Conservation (phyloP, 2,888 invertebrate genomes). For the Melanophora roralis region DNA sequence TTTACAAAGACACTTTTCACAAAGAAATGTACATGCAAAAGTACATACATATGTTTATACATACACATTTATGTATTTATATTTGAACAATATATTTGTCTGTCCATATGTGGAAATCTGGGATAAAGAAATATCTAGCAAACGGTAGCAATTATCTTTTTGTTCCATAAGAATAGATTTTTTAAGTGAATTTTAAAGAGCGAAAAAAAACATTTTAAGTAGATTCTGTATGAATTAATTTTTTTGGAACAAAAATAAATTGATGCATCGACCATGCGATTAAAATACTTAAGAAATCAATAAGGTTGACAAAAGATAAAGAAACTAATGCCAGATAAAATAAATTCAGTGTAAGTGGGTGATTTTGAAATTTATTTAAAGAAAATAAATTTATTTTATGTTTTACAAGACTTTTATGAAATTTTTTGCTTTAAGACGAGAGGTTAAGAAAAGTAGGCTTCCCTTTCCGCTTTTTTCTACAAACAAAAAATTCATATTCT, state of each 20-base stretch:
- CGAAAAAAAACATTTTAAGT: constrained; percentile 47
- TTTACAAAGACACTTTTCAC: background rate
- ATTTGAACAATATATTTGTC: background rate
- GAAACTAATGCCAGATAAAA: background rate
- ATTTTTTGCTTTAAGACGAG: too few species aligned
- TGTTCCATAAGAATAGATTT: constrained; percentile 32
- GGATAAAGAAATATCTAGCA: constrained; percentile 31
- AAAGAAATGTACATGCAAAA: background rate
- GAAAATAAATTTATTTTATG: too few species aligned
- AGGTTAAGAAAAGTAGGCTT: too few species aligned
- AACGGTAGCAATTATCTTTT: constrained; percentile 59
- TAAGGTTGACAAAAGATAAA: constrained; percentile 30
- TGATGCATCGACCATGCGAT: constrained; percentile 60
- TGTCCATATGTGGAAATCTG: constrained; percentile 19
- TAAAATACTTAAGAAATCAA: constrained; percentile 61
- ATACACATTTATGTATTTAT: background rate
- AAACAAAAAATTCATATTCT: too few species aligned
- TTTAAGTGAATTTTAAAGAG: constrained; percentile 19
- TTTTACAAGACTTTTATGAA: too few species aligned
- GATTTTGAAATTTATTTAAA: background rate
- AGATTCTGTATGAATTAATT: constrained; percentile 47
- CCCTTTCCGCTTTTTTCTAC: too few species aligned
- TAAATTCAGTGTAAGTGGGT: background rate
- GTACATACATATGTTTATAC: background rate
- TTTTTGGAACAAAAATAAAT: constrained; percentile 2